phyloP scores from a whole-genome alignment of 1,140 invertebrate species.

The Agraylea sexmaculata region DNA sequence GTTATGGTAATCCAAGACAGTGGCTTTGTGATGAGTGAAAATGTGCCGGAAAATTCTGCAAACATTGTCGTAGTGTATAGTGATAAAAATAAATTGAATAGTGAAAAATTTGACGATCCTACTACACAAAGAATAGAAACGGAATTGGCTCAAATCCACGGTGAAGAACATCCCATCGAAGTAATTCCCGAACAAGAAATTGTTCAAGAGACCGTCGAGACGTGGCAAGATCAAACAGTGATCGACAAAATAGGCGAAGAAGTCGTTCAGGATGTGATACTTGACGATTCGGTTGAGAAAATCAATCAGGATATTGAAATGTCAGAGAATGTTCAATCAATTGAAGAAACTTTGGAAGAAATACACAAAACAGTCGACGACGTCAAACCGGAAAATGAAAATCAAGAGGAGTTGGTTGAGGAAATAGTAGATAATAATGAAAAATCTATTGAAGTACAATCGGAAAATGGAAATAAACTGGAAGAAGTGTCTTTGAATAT shows the following conservation, averaged over 20 bases:
- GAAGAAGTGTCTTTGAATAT: conserved; percentile 8
- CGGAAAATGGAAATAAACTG: not conserved
- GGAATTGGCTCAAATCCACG: conserved; percentile 15
- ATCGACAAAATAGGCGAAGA: conserved; percentile 2
- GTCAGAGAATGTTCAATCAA: not conserved
- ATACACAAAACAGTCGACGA: too few species aligned
- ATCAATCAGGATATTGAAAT: not conserved
- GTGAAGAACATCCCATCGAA: conserved; percentile 14
- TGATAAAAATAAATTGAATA: conserved; percentile 24
- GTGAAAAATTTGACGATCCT: not conserved
- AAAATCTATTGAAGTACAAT: not conserved
- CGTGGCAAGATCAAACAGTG: conserved; percentile 19
- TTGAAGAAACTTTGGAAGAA: too few species aligned
- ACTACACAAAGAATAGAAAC: conserved; percentile 17
- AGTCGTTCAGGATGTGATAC: conserved; percentile 4
- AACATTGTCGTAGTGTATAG: conserved; percentile 51
- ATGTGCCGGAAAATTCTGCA: conserved; percentile 37
- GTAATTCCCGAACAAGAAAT: conserved; percentile 19
- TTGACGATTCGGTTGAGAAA: not conserved
- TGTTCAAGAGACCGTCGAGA: conserved; percentile 20
- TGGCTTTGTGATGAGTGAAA: conserved; percentile 30
- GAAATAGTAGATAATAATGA: conserved; percentile 9
- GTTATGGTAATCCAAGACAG: conserved; percentile 3
- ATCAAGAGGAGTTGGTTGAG: conserved; percentile 12
- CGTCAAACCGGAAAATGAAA: too few species aligned